Conservation (phyloP, 2,797 vertebrate genomes). For the Cacajao melanocephalus region DNA sequence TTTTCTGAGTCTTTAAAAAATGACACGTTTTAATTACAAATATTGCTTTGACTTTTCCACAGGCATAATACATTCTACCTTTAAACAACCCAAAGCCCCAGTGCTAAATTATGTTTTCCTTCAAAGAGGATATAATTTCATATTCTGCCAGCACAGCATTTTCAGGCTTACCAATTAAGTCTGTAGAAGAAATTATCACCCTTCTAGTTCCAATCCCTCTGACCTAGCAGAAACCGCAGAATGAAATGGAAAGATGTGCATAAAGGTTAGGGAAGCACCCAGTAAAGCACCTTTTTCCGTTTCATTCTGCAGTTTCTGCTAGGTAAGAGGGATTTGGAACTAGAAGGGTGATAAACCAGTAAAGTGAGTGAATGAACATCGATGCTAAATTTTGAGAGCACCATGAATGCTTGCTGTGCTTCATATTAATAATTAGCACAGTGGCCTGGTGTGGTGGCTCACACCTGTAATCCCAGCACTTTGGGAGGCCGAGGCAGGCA, state of each 20-base stretch:
- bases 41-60: not conserved
- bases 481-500: no score
- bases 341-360: no score
- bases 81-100: not conserved
- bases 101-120: constrained; percentile 29
- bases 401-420: not conserved
- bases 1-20: constrained; percentile 33
- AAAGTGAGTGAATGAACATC: not conserved
- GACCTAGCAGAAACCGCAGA: not conserved
- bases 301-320: no score
- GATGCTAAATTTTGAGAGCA: not conserved
- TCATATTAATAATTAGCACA: constrained; percentile 11
- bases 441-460: not conserved
- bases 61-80: not conserved
- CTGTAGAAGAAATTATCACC: constrained; percentile 21
- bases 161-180: constrained; percentile 47
- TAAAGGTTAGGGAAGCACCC: not conserved
- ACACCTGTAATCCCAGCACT: no score
- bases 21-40: not conserved
- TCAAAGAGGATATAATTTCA: constrained; percentile 52
- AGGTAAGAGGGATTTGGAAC: no score
- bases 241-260: not conserved
- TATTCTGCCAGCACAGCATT: constrained; percentile 26
- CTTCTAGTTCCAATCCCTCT: not conserved
- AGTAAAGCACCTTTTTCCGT: not conserved